Percentiles rank a stretch among this genome's conserved stretches.
Evolutionary conservation across 2,888 invertebrate species (phyloP).

Genomic region (Cataglyphis altisquamis): DNA sequence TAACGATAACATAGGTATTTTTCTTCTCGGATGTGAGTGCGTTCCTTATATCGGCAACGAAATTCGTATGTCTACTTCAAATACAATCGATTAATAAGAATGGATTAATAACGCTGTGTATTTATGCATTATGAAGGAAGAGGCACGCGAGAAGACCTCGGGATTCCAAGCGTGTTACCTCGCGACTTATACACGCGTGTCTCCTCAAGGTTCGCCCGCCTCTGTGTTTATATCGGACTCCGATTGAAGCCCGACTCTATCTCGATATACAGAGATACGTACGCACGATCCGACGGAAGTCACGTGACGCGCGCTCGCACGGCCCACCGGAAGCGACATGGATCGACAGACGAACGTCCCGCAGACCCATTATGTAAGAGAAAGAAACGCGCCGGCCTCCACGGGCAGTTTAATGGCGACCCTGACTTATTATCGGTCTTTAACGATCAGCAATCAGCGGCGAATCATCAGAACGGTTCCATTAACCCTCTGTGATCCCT

Average conservation of each 20-base stretch:
- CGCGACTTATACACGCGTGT: conserved; percentile 22
- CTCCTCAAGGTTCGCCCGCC: conserved; percentile 21
- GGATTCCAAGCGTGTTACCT: conserved; percentile 35
- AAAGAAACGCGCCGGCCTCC: conserved; percentile 21
- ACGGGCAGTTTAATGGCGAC: conserved; percentile 32
- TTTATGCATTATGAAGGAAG: neutral
- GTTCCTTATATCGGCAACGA: neutral
- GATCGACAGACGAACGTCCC: conserved; percentile 64
- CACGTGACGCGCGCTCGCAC: conserved; percentile 80
- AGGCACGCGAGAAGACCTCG: conserved; percentile 41
- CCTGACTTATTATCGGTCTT: conserved; percentile 50
- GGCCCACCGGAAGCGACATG: conserved; percentile 77
- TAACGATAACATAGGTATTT: neutral
- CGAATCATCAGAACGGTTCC: conserved; percentile 66
- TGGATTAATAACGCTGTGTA: neutral
- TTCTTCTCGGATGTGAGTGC: neutral
- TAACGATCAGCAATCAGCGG: conserved; percentile 60
- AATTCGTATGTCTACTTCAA: neutral
- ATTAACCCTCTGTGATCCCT: conserved; percentile 69
- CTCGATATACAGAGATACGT: conserved; percentile 8
- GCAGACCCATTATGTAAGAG: conserved; percentile 59
- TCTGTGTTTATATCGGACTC: neutral
- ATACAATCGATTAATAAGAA: neutral
- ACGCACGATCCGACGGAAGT: conserved; percentile 79
- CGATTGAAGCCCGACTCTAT: neutral